Evolutionary conservation across 2,113 vertebrate genomes (phyloP), one percentile per base, ranked within the genome.

Genomic region (Mormoops blainvillei): DNA sequence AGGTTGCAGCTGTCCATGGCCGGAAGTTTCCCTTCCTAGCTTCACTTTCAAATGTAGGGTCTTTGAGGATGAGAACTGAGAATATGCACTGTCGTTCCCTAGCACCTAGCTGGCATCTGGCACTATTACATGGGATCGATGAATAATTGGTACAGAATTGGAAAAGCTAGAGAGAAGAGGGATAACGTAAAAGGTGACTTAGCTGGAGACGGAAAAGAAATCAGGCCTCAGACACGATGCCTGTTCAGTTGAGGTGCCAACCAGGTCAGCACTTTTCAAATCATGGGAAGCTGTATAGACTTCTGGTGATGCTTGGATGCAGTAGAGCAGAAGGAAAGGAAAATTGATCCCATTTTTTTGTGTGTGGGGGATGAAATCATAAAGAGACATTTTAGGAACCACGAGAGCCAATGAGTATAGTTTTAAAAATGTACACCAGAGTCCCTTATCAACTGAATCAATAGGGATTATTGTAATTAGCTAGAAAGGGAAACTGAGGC

Each of bases 251-350:
- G 38, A 87, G 19, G 12, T 43, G 31, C 13, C 48, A 8, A 22
- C 58, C 5, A 76, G 48, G 70, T 94, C 28, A 97, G 80, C 56
- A 67, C 52, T 94, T 96, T 88, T 89, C 68, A 84, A 83, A 90
- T 78, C 41, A 77, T 2, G 4, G 63, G 12, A 85, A 68, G 61
- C 54, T 67, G 2, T 33, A 56, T 58, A 91, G 73, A 94, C 33
- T 94, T 85, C 50, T 65, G 87, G 83, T 89, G 58, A 95, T 28
- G 31, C 26, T 41, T 71, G 33, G 22, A 26, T 70, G 38, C 31
- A 73, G 15, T 71, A 38, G 91, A 85, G 67, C 31, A 88, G 45
- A 70, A 94, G 82, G 26, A 94, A 96, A 95, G 94, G 86, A 92
- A 95, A 96, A 94, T 31, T 45, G 92, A 93, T 87, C 61, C 67